Base-by-base conservation (phyloP, 2,888 invertebrate species). In the Gnatocerus cornutus region DNA sequence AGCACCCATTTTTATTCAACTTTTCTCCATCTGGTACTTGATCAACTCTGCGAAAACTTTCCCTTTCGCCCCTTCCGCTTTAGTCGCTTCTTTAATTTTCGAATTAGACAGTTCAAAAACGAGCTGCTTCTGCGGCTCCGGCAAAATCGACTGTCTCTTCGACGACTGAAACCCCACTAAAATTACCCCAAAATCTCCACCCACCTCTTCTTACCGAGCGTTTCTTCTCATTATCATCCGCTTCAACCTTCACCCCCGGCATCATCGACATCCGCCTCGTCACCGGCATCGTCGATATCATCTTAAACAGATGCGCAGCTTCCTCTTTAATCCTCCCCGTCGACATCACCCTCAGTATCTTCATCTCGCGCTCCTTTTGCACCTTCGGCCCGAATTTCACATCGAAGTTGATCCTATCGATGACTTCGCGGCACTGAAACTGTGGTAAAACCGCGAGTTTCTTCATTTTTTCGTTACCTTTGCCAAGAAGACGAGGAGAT, bases 261-360 rank as follows among this genome's bases (percentile, higher is more conserved):
- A 87, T 86, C 7, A 87, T 84, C 1, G 86, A 85, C 77, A 88
- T 80, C 62, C 87, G 78, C 45, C 87, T 21, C 1, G 79, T 77
- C 0, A 85, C 79, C 0, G 87, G 86, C 71, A 87, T 83, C 0
- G 82, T 82, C 0, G 84, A 78, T 86, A 88, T 87, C 65, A 83
- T 80, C 21, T 83, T 82, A 74, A 87, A 84, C 1, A 88, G 78
- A 74, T 83, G 83, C 1, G 85, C 81, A 37, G 85, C 84, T 52
- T 85, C 83, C 1, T 81, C 78, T 66, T 85, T 87, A 79, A 86
- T 80, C 7, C 84, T 81, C 1, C 78, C 73, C 0, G 77, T 79
- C 0, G 83, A 79, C 85, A 87, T 85, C 71, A 87, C 78, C 3
- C 81, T 74, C 0, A 85, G 71, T 55, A 88, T 87, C 52, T 85